Percentiles rank a stretch among this genome's conserved stretches.
Evolutionary conservation across 2,888 invertebrate species (phyloP).

Genomic region (Saturnia pavonia): DNA sequence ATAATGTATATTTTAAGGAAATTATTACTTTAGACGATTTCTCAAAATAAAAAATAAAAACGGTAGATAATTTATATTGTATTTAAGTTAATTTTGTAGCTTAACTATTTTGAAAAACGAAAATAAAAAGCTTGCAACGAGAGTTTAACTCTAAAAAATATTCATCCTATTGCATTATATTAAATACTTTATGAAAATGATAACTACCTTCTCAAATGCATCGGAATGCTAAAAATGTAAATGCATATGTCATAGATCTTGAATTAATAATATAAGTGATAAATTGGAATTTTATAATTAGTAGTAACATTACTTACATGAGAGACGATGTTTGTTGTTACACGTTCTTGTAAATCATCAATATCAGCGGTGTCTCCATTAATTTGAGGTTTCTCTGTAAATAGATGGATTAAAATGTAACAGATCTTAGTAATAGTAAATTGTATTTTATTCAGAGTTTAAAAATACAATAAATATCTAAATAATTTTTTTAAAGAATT

Average conservation of each 20-base stretch:
- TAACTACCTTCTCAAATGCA: conserved; percentile 15
- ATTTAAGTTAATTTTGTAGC: neutral
- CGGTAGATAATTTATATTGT: no score
- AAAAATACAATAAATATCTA: neutral
- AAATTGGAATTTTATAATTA: neutral
- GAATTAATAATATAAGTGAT: neutral
- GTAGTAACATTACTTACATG: conserved; percentile 53
- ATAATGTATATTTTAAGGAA: no score
- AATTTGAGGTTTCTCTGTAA: conserved; percentile 59
- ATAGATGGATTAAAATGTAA: conserved; percentile 21
- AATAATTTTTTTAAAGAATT: neutral
- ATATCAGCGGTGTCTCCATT: conserved; percentile 67
- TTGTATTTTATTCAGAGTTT: conserved; percentile 1
- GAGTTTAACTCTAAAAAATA: neutral
- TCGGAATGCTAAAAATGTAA: conserved; percentile 10
- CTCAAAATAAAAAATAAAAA: no score
- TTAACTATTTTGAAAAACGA: neutral
- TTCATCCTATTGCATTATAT: neutral
- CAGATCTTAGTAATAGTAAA: conserved; percentile 15
- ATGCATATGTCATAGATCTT: conserved; percentile 13
- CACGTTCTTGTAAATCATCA: conserved; percentile 67
- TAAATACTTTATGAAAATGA: neutral
- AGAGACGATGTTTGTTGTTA: conserved; percentile 74
- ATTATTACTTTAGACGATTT: no score
- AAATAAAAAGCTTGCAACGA: neutral